phyloP scores from a whole-genome alignment of 2,888 invertebrate genomes.

The Rhopalosiphum nymphaeae region DNA sequence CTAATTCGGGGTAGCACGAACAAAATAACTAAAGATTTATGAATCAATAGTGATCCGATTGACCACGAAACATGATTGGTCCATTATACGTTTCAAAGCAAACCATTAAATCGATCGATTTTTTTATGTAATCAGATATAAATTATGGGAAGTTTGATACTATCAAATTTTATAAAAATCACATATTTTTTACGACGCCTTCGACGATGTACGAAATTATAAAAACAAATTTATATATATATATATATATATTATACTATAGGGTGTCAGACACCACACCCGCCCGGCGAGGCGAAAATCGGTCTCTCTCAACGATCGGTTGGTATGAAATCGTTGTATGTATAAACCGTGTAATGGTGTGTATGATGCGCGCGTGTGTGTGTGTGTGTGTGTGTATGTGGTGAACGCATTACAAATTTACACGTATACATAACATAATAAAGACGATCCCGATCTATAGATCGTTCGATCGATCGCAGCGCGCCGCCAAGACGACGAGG shows the following conservation, averaged over 20 bases:
- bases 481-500: constrained; percentile 24
- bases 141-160: neutral
- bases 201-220: neutral
- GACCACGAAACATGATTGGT: neutral
- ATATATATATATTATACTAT: neutral
- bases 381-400: neutral
- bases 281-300: neutral
- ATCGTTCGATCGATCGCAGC: constrained; percentile 20
- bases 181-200: neutral
- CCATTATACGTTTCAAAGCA: neutral
- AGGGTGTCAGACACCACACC: neutral
- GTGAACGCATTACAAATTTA: neutral
- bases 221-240: neutral
- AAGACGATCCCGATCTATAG: neutral
- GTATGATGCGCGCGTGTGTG: neutral
- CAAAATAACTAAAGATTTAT: neutral
- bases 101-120: neutral
- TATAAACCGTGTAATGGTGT: neutral
- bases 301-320: neutral
- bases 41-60: neutral
- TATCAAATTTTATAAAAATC: neutral
- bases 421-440: neutral
- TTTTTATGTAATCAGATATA: neutral
- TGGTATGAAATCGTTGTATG: neutral
- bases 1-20: neutral